Evolutionary conservation across 2,797 vertebrate species (phyloP), one percentile per base, ranked within the genome.

Genomic region (Centropyge bicolor): DNA sequence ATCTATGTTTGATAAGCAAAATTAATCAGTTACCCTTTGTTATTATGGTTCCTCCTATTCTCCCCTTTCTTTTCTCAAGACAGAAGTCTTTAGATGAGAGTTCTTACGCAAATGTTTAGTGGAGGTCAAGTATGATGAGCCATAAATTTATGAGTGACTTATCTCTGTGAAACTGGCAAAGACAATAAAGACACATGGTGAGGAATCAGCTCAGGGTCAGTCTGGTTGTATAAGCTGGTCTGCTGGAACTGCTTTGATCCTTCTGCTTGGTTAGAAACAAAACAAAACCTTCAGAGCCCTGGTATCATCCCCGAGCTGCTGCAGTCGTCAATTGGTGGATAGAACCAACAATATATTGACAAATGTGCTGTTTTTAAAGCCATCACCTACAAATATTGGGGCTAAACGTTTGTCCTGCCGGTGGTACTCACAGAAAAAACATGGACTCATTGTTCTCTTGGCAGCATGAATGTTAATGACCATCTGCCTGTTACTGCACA

Each of bases 111-210:
- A 9, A 19, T 43, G 1, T 57, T 52, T 12, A 57, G 9, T 24
- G 6, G 11, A 62, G 74, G 6, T 84, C 69, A 67, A 63, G 41
- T 62, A 74, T 62, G 6, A 68, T 1, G 10, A 67, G 14, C 27
- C 1, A 27, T 68, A 6, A 79, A 35, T 73, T 68, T 45, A 75
- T 17, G 2, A 68, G n/a, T 8, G 3, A 54, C 70, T 82, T 82
- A 87, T 86, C 79, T 40, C n/a, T 9, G 5, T 24, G 31, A 75
- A 68, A 55, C 57, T 40, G 41, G 19, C n/a, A 51, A 22, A 55
- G 22, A 11, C 76, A 70, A 71, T 82, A 79, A 89, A 76, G 52
- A 59, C 69, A 49, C 8, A 56, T 20, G 0, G 67, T 16, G 54
- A 65, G 19, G 22, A 46, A 48, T 3, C 19, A 19, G 36, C 73